These are phyloP conservation scores for Zaprionus capensis DNA, from an alignment of 1,140 invertebrate species.

Conservation along the genomic window DNA sequence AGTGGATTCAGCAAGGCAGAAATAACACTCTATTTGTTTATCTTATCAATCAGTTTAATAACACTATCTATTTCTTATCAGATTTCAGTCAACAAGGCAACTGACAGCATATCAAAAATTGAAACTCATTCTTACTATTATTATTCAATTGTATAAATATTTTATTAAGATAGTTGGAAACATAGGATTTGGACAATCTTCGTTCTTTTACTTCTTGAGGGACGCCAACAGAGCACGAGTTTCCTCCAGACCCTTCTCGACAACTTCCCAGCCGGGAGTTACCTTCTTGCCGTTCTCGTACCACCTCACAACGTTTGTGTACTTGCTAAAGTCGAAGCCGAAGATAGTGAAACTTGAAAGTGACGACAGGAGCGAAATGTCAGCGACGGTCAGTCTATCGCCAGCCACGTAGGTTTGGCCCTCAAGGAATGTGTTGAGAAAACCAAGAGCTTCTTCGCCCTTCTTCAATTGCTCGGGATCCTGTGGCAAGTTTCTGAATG, in stretches of 20 bases:
- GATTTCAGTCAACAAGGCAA: too few species aligned
- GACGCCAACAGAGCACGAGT: not conserved
- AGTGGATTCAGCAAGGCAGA: too few species aligned
- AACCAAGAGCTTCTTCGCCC: constrained; percentile 34
- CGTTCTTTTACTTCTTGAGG: not conserved
- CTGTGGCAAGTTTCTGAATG: constrained; percentile 37
- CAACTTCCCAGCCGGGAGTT: constrained; percentile 58
- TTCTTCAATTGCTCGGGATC: constrained; percentile 40
- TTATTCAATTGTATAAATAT: not conserved
- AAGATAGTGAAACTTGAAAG: constrained; percentile 44
- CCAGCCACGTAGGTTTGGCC: constrained; percentile 55
- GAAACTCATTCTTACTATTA: not conserved
- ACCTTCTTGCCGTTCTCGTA: constrained; percentile 48
- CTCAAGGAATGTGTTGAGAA: constrained; percentile 50
- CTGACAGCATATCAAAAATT: not conserved
- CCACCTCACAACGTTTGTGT: constrained; percentile 50
- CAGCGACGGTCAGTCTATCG: constrained; percentile 45
- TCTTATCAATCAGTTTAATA: too few species aligned
- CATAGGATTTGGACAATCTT: too few species aligned
- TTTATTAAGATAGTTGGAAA: not conserved
- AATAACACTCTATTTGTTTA: too few species aligned
- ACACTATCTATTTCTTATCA: too few species aligned
- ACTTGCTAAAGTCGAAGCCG: constrained; percentile 47
- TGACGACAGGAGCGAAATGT: constrained; percentile 51
- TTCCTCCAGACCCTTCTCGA: constrained; percentile 11